phyloP scores from a whole-genome alignment of 2,888 invertebrate genomes.

The Danaus chrysippus region DNA sequence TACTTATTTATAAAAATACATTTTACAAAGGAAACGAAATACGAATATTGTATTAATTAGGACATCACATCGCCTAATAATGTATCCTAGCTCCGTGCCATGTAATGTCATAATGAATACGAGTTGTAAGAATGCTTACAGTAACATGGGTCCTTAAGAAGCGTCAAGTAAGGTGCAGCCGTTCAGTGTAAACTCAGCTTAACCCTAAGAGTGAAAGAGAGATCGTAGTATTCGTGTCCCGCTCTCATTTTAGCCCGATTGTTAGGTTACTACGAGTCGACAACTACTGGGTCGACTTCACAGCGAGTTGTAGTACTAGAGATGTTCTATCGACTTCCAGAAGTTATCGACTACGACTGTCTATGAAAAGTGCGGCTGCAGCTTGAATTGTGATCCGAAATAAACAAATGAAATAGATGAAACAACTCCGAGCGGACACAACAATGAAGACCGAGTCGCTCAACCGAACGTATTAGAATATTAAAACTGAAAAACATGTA shows the following conservation, averaged over 20 bases:
- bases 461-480: conserved; percentile 12
- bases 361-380: conserved; percentile 38
- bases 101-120: neutral
- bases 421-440: conserved; percentile 3
- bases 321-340: conserved; percentile 28
- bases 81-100: conserved; percentile 8
- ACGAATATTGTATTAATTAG: neutral
- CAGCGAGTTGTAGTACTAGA: neutral
- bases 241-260: conserved; percentile 44
- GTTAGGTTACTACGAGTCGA: conserved; percentile 35
- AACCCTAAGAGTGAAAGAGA: conserved; percentile 39
- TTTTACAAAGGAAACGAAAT: neutral
- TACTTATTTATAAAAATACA: conserved; percentile 6
- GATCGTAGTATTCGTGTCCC: conserved; percentile 39
- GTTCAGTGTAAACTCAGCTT: conserved; percentile 34
- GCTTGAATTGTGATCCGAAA: conserved; percentile 35
- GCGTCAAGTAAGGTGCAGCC: conserved; percentile 16
- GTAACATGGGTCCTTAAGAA: conserved; percentile 31
- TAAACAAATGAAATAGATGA: neutral
- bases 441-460: neutral
- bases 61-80: conserved; percentile 12
- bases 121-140: conserved; percentile 9
- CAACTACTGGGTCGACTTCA: conserved; percentile 30
- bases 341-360: conserved; percentile 39
- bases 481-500: conserved; percentile 26